Base-by-base conservation (phyloP, 2,797 vertebrate genomes). In the Malacoraja senta region DNA sequence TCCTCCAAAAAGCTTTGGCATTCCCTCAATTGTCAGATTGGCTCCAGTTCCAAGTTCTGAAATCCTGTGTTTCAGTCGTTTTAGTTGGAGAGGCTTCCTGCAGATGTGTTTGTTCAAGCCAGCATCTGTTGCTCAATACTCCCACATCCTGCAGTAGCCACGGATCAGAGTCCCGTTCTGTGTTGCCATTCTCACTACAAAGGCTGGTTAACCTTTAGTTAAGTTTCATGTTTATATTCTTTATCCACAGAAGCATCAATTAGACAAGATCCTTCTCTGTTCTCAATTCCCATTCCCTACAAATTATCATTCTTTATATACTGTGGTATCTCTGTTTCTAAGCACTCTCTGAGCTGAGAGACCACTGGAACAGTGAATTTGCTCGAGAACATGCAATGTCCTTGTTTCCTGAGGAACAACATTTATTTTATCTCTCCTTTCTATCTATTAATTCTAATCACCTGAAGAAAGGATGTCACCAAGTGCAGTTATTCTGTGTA, bases 81-180 rank as follows among this genome's bases (percentile, higher is more conserved):
- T 65, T 17, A 88, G 29, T 68, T 88, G 17, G n/a, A 68, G 63
- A 88, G 4, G 68, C 61, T 35, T 68, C 61, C 61, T 68, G n/a
- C 63, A 68, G 61, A 32, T 84, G 26, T 88, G n/a, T 44, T 68
- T 88, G 61, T 35, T 35, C 63, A 32, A 88, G 84, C 32, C 35
- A 68, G 35, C 84, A 88, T 88, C 84, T 88, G 84, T 88, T 88
- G 32, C n/a, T 88, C n/a, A 88, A 68, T 35, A 2, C 15, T 88
- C 84, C 84, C 63, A 88, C 81, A 68, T 88, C 63, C 84, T 88
- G 61, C 29, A 21, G n/a, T 61, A 68, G 68, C n/a, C 29, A 19
- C 58, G 32, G 29, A 88, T 32, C 61, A 21, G 1, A 19, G 58
- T 88, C 29, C 61, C n/a, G 65, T 35, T 63, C 84, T 88, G 61